Percentiles rank a stretch among this genome's conserved stretches.
Conservation (phyloP, 2,113 vertebrate species). For the Prunella himalayana region DNA sequence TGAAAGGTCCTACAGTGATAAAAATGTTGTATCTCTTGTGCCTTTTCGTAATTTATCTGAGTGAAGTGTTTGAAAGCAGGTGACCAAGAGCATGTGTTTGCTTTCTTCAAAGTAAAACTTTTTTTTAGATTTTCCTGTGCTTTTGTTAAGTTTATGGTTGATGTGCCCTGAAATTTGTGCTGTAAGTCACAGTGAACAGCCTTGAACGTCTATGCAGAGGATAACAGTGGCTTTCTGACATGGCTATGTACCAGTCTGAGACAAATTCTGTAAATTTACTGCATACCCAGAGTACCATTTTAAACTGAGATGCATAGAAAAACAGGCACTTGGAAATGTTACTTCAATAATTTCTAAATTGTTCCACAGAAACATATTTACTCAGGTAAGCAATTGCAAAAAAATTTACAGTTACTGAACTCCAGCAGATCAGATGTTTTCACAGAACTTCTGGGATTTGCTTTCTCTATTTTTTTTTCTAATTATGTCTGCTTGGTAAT, state of each 20-base stretch:
- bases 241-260: neutral
- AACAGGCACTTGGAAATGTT: neutral
- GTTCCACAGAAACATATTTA: neutral
- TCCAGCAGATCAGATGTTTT: neutral
- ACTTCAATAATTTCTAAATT: neutral
- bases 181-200: neutral
- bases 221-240: neutral
- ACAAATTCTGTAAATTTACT: neutral
- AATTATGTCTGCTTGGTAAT: neutral
- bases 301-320: neutral
- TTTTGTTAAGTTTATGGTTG: neutral
- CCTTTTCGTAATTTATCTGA: neutral
- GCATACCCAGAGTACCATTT: neutral
- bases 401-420: neutral
- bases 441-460: neutral
- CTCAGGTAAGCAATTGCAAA: neutral
- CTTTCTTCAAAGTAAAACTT: neutral
- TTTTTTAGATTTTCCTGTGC: neutral
- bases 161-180: neutral
- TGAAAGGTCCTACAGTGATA: neutral
- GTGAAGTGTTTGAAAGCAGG: neutral
- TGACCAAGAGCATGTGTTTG: neutral
- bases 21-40: neutral
- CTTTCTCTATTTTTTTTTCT: neutral
- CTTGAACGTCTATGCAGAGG: neutral